phyloP scores from a whole-genome alignment of 1,140 invertebrate genomes.

The Thaumetopoea pityocampa region DNA sequence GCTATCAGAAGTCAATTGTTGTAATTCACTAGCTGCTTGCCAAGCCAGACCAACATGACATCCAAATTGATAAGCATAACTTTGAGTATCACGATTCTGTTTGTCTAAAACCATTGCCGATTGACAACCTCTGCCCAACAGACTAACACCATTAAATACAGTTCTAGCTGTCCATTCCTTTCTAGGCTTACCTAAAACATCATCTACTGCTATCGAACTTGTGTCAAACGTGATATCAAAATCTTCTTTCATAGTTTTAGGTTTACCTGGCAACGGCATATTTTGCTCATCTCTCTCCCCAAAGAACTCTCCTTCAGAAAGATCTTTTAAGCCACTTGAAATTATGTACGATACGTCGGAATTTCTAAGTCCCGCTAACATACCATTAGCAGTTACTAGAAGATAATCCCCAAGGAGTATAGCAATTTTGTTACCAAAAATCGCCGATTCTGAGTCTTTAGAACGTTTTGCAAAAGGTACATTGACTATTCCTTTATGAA shows the following conservation, averaged over 20 bases:
- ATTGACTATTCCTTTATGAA: slow-evolving; percentile 92
- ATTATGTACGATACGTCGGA: slow-evolving; percentile 89
- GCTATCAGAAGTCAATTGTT: slow-evolving; percentile 55
- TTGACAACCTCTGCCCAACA: slow-evolving; percentile 89
- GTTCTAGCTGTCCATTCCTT: slow-evolving; percentile 90
- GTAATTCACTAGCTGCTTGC: slow-evolving; percentile 83
- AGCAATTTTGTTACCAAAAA: slow-evolving; percentile 94
- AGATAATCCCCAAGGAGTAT: slow-evolving; percentile 93
- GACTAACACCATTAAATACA: slow-evolving; percentile 84
- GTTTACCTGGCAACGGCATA: slow-evolving; percentile 83
- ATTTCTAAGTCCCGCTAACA: slow-evolving; percentile 83
- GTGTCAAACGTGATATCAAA: slow-evolving; percentile 49
- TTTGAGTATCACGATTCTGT: slow-evolving; percentile 79
- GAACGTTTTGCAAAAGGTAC: slow-evolving; percentile 76
- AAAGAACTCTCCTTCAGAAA: slow-evolving; percentile 91
- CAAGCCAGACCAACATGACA: slow-evolving; percentile 89
- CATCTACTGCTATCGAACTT: slow-evolving; percentile 54
- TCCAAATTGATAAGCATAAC: slow-evolving; percentile 88
- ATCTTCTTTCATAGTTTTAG: slow-evolving; percentile 45
- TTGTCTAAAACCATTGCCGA: slow-evolving; percentile 87
- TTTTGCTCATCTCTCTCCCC: slow-evolving; percentile 87
- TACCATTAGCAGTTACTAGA: slow-evolving; percentile 87
- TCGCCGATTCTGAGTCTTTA: slow-evolving; percentile 59
- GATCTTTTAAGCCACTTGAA: slow-evolving; percentile 86
- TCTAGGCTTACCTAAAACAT: slow-evolving; percentile 79